A percentile compares a stretch with the other conserved stretches of the same genome.
phyloP scores from a whole-genome alignment of 2,113 vertebrate genomes.

The Lagopus muta region DNA sequence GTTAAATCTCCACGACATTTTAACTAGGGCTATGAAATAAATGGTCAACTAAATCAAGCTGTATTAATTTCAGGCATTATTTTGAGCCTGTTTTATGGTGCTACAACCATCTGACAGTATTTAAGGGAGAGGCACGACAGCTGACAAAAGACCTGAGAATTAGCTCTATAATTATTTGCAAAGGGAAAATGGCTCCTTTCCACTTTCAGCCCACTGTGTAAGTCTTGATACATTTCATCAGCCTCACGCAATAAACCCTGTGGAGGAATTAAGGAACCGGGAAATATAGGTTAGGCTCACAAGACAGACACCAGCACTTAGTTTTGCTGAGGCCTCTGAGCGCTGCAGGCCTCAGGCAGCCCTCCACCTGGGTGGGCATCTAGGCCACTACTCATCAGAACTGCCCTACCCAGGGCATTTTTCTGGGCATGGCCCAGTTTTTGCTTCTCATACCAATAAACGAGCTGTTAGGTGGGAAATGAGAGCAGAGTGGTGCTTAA shows the following conservation, averaged over 20 bases:
- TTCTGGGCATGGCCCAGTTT: background rate
- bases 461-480: background rate
- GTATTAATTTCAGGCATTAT: conserved; percentile 62
- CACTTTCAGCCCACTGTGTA: background rate
- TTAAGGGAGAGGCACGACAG: background rate
- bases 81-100: conserved; percentile 24
- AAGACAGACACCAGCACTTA: accelerated
- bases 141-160: conserved; percentile 44
- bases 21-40: conserved; percentile 50
- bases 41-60: conserved; percentile 55
- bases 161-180: conserved; percentile 56
- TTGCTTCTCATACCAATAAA: background rate
- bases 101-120: background rate
- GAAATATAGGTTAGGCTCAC: conserved; percentile 15
- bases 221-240: conserved; percentile 25
- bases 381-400: background rate
- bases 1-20: conserved; percentile 55
- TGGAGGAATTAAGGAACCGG: conserved; percentile 34
- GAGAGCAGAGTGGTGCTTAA: background rate
- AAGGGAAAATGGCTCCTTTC: conserved; percentile 25
- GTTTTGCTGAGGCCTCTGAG: accelerated
- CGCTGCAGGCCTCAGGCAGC: background rate
- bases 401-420: background rate
- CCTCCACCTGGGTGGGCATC: background rate
- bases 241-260: background rate